Conservation (phyloP, 2,888 invertebrate genomes). For the Dermolepida albohirtum region DNA sequence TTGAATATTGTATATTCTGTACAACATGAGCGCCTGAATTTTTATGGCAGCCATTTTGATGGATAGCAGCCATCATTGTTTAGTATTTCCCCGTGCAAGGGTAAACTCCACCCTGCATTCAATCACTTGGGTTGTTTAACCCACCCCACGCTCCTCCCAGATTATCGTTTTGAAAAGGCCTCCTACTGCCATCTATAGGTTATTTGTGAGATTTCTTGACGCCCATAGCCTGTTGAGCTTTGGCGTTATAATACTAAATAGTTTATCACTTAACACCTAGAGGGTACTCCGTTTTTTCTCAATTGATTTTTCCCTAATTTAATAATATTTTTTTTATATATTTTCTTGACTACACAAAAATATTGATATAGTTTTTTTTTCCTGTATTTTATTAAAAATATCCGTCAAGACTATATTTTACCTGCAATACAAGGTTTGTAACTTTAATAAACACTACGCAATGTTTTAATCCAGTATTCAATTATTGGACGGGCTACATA, state of each 20-base stretch:
- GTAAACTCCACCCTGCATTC: conserved; percentile 71
- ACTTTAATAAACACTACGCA: background rate
- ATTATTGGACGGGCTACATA: background rate
- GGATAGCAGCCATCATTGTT: conserved; percentile 72
- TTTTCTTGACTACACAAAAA: too few species aligned
- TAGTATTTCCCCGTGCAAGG: conserved; percentile 63
- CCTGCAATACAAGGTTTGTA: too few species aligned
- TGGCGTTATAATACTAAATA: conserved; percentile 58
- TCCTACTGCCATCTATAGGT: conserved; percentile 65
- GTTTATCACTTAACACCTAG: conserved; percentile 64
- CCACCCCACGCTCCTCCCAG: conserved; percentile 63
- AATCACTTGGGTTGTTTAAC: conserved; percentile 67
- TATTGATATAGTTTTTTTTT: too few species aligned
- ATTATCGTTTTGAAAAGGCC: conserved; percentile 54
- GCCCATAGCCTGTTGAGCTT: conserved; percentile 59
- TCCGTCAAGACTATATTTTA: too few species aligned
- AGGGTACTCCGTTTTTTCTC: conserved; percentile 55
- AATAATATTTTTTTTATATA: background rate
- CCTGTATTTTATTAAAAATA: too few species aligned
- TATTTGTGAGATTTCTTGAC: conserved; percentile 64
- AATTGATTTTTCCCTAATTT: conserved; percentile 23
- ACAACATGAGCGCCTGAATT: conserved; percentile 33
- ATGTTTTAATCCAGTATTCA: background rate
- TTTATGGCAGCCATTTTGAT: conserved; percentile 69
- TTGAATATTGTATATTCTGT: conserved; percentile 1